These are phyloP conservation scores for Oxyura jamaicensis DNA, from an alignment of 2,113 vertebrate species.

Conservation along the genomic window DNA sequence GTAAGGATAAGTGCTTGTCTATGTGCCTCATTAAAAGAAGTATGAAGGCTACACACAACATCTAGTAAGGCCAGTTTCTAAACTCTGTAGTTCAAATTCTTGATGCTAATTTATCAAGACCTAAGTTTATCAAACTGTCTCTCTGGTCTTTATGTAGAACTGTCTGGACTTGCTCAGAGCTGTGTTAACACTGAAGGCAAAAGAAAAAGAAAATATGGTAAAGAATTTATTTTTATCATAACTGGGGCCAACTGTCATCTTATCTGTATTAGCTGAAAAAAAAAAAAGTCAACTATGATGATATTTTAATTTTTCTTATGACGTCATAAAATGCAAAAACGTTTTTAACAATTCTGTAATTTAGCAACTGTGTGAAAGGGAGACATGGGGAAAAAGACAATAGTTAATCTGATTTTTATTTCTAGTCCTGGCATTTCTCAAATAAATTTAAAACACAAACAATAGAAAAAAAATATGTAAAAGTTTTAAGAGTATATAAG, in stretches of 20 bases:
- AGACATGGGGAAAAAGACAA: not conserved
- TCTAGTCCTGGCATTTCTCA: not conserved
- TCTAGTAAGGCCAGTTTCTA: not conserved
- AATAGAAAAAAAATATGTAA: not conserved
- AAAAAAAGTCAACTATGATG: not conserved
- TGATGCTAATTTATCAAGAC: not conserved
- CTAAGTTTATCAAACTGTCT: not conserved
- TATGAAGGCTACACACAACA: not conserved
- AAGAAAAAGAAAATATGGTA: not conserved
- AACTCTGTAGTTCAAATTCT: not conserved
- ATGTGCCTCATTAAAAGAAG: not conserved
- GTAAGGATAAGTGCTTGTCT: not conserved
- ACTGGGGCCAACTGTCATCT: not conserved
- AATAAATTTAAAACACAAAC: not conserved
- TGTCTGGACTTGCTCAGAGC: not conserved
- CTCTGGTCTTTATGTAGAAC: not conserved
- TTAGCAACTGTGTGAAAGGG: not conserved
- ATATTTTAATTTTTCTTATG: not conserved
- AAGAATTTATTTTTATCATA: not conserved
- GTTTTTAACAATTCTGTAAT: not conserved
- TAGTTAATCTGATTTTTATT: not conserved
- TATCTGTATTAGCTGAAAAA: not conserved
- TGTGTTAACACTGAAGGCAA: not conserved
- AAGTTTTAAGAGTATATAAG: not conserved
- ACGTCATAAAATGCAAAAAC: not conserved